Conservation (phyloP, 1,140 invertebrate species). For the Mercenaria mercenaria region DNA sequence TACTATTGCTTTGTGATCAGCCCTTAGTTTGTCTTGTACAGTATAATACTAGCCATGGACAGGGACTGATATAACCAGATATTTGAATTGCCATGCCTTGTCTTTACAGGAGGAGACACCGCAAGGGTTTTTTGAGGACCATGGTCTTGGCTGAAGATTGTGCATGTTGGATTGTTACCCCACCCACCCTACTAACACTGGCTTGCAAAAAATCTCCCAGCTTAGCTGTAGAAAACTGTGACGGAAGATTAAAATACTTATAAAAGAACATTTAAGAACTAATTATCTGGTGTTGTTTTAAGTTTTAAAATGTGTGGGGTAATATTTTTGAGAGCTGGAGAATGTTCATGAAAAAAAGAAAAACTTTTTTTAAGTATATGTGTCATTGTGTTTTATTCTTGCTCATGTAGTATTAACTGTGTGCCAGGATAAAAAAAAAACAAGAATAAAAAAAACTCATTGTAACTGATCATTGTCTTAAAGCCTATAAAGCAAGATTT, state of each 20-base stretch:
- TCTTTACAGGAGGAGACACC: conserved; percentile 96
- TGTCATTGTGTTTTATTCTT: too few species aligned
- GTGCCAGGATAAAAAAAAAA: too few species aligned
- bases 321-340: too few species aligned
- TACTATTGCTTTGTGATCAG: too few species aligned
- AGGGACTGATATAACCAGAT: conserved; percentile 28
- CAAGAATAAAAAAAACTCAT: too few species aligned
- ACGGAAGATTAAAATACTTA: background rate
- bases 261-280: background rate
- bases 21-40: too few species aligned
- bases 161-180: conserved; percentile 65
- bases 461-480: too few species aligned
- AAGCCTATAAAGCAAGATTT: too few species aligned
- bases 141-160: conserved; percentile 94
- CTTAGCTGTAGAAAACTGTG: background rate
- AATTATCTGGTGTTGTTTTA: background rate
- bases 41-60: too few species aligned
- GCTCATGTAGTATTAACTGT: too few species aligned
- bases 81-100: conserved; percentile 51
- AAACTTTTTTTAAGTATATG: too few species aligned
- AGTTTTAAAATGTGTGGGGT: background rate
- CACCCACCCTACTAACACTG: conserved; percentile 67
- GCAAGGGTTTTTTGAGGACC: conserved; percentile 99
- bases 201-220: background rate
- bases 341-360: too few species aligned